phyloP scores from a whole-genome alignment of 2,888 invertebrate species.

The Drosophila flavopinicola region DNA sequence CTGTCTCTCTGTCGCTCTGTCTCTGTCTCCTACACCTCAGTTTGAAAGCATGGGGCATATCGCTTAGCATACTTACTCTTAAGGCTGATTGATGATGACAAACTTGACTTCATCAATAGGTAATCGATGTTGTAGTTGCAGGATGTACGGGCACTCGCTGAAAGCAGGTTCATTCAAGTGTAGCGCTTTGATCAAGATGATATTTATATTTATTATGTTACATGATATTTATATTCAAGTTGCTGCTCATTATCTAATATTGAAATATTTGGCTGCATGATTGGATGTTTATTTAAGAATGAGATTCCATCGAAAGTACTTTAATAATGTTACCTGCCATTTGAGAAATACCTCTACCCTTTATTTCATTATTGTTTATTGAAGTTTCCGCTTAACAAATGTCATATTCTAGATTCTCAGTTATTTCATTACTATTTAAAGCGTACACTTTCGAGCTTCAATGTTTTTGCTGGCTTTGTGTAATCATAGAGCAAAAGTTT shows the following conservation, averaged over 20 bases:
- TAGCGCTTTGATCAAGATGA: constrained; percentile 16
- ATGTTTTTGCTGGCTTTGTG: no score
- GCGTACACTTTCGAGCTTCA: no score
- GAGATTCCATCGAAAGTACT: neutral
- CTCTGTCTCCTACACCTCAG: constrained; percentile 35
- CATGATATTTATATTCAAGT: constrained; percentile 27
- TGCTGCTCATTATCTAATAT: constrained; percentile 12
- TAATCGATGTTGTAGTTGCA: constrained; percentile 31
- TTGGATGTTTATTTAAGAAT: neutral
- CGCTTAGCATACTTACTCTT: constrained; percentile 21
- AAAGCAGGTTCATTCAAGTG: constrained; percentile 10
- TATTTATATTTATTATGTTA: constrained; percentile 26
- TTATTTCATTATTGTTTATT: no score
- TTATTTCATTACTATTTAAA: no score
- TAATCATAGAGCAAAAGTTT: no score
- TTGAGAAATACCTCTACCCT: neutral
- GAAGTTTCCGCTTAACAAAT: no score
- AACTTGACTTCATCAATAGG: constrained; percentile 55
- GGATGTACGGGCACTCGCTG: constrained; percentile 14
- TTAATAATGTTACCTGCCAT: neutral
- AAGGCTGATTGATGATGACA: constrained; percentile 69
- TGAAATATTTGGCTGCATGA: neutral
- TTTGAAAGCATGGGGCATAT: constrained; percentile 28
- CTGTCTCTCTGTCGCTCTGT: constrained; percentile 3
- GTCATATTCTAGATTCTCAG: no score